A percentile compares a stretch with the other conserved stretches of the same genome.
Conservation (phyloP, 2,888 invertebrate species). For the Torymus auratus region DNA sequence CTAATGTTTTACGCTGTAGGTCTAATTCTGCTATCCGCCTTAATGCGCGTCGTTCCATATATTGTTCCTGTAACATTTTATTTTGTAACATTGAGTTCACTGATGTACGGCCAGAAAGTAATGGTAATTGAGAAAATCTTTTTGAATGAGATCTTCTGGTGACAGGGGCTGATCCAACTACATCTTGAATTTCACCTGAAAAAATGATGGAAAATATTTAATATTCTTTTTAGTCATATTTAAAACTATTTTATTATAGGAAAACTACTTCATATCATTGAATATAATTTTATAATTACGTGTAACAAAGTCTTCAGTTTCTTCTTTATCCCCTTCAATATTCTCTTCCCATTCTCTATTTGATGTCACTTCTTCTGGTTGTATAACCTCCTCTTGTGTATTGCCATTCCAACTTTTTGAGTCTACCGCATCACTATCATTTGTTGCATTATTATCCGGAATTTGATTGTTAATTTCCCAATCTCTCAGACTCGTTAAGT, state of each 20-base stretch:
- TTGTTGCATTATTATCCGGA: neutral
- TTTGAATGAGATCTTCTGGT: neutral
- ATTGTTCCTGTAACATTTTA: slow-evolving; percentile 66
- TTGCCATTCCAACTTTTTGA: slow-evolving; percentile 49
- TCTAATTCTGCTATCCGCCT: slow-evolving; percentile 68
- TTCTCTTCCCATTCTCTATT: slow-evolving; percentile 1
- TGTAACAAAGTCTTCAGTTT: slow-evolving; percentile 1
- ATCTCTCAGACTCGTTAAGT: slow-evolving; percentile 70
- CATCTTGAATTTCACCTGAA: slow-evolving; percentile 27
- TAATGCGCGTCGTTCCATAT: slow-evolving; percentile 66
- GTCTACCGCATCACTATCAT: slow-evolving; percentile 31
- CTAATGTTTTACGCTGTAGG: slow-evolving; percentile 67
- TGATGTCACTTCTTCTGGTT: neutral
- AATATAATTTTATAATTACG: slow-evolving; percentile 36
- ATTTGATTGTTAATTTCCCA: slow-evolving; percentile 58
- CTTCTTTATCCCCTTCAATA: neutral
- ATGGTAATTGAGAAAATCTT: slow-evolving; percentile 24
- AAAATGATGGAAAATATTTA: neutral
- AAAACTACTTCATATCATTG: too few relatives aligned
- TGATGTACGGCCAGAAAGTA: slow-evolving; percentile 9
- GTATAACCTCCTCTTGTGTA: slow-evolving; percentile 20
- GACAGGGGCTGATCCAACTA: neutral
- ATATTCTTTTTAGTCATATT: too few relatives aligned
- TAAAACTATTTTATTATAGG: too few relatives aligned
- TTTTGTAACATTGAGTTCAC: slow-evolving; percentile 26